Percentiles rank a stretch among this genome's conserved stretches.
These are phyloP conservation scores for Nephila pilipes DNA, from an alignment of 1,140 invertebrate genomes.

Conservation along the genomic window DNA sequence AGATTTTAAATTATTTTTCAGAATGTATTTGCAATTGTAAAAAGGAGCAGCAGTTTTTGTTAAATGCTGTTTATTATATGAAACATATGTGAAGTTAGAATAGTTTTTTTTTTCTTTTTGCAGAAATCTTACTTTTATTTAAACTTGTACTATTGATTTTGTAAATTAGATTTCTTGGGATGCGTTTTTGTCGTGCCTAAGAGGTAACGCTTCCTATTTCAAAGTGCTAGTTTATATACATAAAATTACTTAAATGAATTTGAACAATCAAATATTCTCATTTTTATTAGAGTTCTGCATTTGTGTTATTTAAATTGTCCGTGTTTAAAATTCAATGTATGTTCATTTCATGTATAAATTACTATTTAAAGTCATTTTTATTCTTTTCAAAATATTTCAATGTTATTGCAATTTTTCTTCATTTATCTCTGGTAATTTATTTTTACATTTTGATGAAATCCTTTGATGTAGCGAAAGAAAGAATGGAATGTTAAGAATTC, in stretches of 20 bases:
- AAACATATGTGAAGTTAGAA: background rate
- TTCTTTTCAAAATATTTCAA: background rate
- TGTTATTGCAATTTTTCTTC: no score
- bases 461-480: no score
- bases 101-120: background rate
- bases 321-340: background rate
- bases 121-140: background rate
- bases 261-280: background rate
- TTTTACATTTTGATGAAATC: no score
- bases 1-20: slow-evolving; percentile 22
- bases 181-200: no score
- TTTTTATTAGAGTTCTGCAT: background rate
- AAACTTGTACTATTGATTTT: background rate
- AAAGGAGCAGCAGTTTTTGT: background rate
- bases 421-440: no score
- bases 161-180: background rate
- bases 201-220: no score
- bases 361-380: background rate
- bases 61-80: background rate
- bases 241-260: no score
- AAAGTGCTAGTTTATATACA: no score
- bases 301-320: background rate
- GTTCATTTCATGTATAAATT: background rate
- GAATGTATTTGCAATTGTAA: background rate
- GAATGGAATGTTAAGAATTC: no score